A percentile compares a stretch with the other conserved stretches of the same genome.
phyloP scores from a whole-genome alignment of 2,797 vertebrate genomes.

The Capromys pilorides region DNA sequence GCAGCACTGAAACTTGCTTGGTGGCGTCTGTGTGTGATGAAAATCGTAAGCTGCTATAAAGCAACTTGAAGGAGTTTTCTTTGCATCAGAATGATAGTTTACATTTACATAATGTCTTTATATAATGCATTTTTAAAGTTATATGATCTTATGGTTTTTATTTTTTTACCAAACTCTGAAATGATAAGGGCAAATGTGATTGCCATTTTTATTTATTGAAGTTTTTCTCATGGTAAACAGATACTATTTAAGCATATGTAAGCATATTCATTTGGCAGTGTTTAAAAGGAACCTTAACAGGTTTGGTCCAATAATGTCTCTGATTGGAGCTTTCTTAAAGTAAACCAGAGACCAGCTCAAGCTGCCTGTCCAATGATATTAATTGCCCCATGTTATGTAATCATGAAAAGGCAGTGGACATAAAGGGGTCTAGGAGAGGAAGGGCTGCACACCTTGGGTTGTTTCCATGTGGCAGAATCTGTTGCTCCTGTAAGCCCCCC shows the following conservation, averaged over 20 bases:
- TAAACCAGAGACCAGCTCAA: constrained; percentile 3
- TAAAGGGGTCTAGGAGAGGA: neutral
- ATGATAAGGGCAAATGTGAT: neutral
- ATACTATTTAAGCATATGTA: too few species aligned
- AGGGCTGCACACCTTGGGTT: neutral
- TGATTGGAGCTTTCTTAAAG: neutral
- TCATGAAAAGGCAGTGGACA: neutral
- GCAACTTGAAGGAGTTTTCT: neutral
- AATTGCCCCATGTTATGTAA: neutral
- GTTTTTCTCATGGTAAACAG: neutral
- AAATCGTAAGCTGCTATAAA: neutral
- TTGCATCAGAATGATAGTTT: neutral
- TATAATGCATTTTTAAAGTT: neutral
- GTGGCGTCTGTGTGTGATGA: neutral
- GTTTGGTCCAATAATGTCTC: neutral
- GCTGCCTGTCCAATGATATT: neutral
- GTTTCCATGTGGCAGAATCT: neutral
- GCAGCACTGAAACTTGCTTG: neutral
- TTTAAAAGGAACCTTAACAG: constrained; percentile 3
- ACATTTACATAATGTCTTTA: neutral
- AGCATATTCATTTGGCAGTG: neutral
- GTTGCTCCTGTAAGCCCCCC: neutral
- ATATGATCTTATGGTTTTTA: too few species aligned
- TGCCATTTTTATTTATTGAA: neutral
- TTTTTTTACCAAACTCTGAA: neutral